Conservation (phyloP, 2,888 invertebrate species). For the Gastrophysa polygoni region DNA sequence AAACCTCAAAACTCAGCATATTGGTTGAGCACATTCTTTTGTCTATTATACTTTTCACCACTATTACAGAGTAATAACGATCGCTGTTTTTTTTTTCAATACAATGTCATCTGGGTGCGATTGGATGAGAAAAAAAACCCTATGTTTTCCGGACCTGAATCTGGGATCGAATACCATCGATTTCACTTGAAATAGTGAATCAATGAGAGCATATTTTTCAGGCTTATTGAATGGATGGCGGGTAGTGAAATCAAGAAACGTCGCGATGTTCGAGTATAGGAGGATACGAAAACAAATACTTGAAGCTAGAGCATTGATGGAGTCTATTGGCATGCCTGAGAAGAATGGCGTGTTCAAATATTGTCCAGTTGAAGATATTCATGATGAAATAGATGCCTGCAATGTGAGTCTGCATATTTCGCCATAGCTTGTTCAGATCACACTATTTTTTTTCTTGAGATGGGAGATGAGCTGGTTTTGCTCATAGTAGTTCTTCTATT, state of each 20-base stretch:
- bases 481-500: too few relatives aligned
- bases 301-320: constrained; percentile 54
- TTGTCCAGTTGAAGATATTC: constrained; percentile 52
- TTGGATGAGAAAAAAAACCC: too few relatives aligned
- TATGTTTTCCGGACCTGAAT: not conserved
- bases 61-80: too few relatives aligned
- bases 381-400: constrained; percentile 54
- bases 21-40: too few relatives aligned
- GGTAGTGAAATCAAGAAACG: constrained; percentile 55
- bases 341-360: constrained; percentile 32
- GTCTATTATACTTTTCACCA: too few relatives aligned
- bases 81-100: too few relatives aligned
- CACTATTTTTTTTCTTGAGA: too few relatives aligned
- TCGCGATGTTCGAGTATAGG: constrained; percentile 55
- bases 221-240: constrained; percentile 62
- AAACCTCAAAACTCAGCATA: too few relatives aligned
- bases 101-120: too few relatives aligned
- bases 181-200: constrained; percentile 4
- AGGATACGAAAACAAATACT: constrained; percentile 54
- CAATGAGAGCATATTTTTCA: constrained; percentile 48
- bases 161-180: too few relatives aligned
- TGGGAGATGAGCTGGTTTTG: too few relatives aligned
- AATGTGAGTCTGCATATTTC: constrained; percentile 49
- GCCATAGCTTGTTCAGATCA: not conserved
- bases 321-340: constrained; percentile 45